Conservation (phyloP, 2,797 vertebrate genomes). For the Chaenodraco wilsoni region DNA sequence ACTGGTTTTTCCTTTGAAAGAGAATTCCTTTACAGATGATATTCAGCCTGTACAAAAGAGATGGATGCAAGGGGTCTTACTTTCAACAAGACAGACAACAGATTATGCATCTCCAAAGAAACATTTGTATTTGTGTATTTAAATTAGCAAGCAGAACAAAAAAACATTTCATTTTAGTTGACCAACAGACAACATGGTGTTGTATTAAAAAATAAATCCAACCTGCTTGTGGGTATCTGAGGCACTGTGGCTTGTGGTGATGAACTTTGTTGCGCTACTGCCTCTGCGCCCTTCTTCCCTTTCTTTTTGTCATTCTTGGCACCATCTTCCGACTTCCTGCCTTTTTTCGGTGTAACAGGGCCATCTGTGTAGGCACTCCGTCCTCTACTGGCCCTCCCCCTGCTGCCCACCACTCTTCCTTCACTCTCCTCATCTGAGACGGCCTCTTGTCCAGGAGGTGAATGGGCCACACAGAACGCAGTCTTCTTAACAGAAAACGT, state of each 20-base stretch:
- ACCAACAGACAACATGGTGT: neutral
- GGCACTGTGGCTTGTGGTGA: conserved; percentile 86
- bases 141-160: conserved; percentile 1
- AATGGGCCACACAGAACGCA: conserved; percentile 93
- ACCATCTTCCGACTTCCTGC: conserved; percentile 86
- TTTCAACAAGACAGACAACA: conserved; percentile 1
- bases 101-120: neutral
- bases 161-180: neutral
- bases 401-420: conserved; percentile 80
- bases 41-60: conserved; percentile 87
- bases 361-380: conserved; percentile 79
- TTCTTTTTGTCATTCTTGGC: conserved; percentile 88
- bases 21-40: conserved; percentile 93
- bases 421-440: conserved; percentile 80
- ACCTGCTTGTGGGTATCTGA: conserved; percentile 95
- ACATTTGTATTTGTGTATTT: neutral
- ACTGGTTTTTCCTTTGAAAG: conserved; percentile 95
- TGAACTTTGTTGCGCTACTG: conserved; percentile 73
- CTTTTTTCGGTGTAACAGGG: conserved; percentile 76
- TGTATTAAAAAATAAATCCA: conserved; percentile 56
- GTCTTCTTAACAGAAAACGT: conserved; percentile 97
- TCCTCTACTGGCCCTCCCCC: conserved; percentile 84
- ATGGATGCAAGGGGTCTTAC: conserved; percentile 13
- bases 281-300: conserved; percentile 86
- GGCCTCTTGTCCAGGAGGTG: conserved; percentile 83